Percentiles rank a stretch among this genome's conserved stretches.
phyloP scores from a whole-genome alignment of 2,113 vertebrate genomes.

The Sebastes schlegelii region DNA sequence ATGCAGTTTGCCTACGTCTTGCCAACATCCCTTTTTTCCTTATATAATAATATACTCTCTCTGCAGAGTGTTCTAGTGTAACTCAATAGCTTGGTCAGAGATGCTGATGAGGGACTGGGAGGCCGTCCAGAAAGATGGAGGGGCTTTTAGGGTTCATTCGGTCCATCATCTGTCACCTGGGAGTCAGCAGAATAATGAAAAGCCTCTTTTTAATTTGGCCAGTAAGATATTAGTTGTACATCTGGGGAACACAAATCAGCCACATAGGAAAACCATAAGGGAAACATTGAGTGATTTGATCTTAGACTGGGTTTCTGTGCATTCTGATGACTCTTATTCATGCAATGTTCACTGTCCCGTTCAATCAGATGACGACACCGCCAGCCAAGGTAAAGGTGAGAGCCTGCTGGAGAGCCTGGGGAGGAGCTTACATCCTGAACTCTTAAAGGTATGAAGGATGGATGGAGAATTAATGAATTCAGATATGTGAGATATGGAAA shows the following conservation, averaged over 20 bases:
- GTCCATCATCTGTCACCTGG: conserved; percentile 1
- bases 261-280: not conserved
- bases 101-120: conserved; percentile 24
- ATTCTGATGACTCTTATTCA: not conserved
- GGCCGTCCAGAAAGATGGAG: conserved; percentile 6
- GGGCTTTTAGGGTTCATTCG: conserved; percentile 26
- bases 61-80: conserved; percentile 24
- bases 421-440: conserved; percentile 94
- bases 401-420: conserved; percentile 92
- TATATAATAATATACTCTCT: conserved; percentile 29
- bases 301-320: not conserved
- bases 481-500: not conserved
- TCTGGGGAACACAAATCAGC: not conserved
- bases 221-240: not conserved
- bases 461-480: not conserved
- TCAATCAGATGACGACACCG: conserved; percentile 90
- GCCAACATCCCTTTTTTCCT: conserved; percentile 14
- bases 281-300: not conserved
- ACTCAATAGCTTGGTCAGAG: conserved; percentile 21
- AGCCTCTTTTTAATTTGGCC: conserved; percentile 18
- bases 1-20: conserved; percentile 8
- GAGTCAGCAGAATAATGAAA: conserved; percentile 32
- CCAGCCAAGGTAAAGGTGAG: conserved; percentile 92
- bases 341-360: not conserved
- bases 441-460: conserved; percentile 89